Percentiles rank a stretch among this genome's conserved stretches.
Conservation (phyloP, 2,797 vertebrate genomes). For the Poeciliopsis infans region DNA sequence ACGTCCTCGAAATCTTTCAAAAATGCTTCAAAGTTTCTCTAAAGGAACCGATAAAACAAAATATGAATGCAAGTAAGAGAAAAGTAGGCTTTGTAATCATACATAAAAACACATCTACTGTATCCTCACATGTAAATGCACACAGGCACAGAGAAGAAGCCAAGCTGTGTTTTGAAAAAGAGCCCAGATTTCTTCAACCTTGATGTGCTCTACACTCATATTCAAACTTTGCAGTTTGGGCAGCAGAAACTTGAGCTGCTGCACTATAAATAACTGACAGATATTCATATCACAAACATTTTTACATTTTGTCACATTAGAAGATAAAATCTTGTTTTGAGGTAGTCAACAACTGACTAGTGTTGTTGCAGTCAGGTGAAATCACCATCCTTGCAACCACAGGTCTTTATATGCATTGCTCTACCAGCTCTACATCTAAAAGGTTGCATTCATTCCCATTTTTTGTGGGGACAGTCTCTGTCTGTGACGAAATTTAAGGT, state of each 20-base stretch:
- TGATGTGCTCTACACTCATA: constrained; percentile 53
- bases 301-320: background rate
- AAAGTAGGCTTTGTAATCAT: constrained; percentile 27
- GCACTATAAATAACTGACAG: constrained; percentile 19
- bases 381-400: background rate
- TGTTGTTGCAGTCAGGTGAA: background rate
- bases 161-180: constrained; percentile 76
- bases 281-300: background rate
- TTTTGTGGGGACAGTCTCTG: background rate
- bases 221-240: constrained; percentile 55
- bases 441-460: background rate
- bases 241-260: constrained; percentile 15
- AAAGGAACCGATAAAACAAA: constrained; percentile 63
- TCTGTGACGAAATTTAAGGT: background rate
- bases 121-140: constrained; percentile 23
- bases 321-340: background rate
- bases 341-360: background rate
- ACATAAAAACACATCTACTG: constrained; percentile 11
- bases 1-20: constrained; percentile 33
- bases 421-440: background rate
- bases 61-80: constrained; percentile 9
- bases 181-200: constrained; percentile 74
- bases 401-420: background rate
- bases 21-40: constrained; percentile 49
- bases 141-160: constrained; percentile 43